phyloP scores from a whole-genome alignment of 2,888 invertebrate species.

The Trachelus tabidus region DNA sequence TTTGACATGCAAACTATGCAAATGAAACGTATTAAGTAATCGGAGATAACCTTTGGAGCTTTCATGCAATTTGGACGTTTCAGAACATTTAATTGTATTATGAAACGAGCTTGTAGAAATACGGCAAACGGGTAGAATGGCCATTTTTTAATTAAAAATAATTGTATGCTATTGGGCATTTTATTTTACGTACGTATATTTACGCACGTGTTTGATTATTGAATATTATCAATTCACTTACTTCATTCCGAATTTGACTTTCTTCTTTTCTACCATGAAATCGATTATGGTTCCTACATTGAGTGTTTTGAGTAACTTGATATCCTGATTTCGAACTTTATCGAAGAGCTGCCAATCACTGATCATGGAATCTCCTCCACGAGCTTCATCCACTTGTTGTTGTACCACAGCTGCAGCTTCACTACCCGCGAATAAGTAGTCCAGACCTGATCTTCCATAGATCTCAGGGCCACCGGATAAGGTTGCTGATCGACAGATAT shows the following conservation, averaged over 20 bases:
- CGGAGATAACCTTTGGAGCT: not conserved
- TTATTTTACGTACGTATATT: not conserved
- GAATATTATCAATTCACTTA: constrained; percentile 65
- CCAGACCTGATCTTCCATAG: constrained; percentile 75
- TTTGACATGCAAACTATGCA: not conserved
- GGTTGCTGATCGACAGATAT: constrained; percentile 80
- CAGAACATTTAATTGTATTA: not conserved
- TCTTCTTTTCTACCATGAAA: constrained; percentile 87
- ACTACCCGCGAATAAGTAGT: constrained; percentile 69
- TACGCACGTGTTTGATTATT: not conserved
- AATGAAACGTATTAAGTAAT: not conserved
- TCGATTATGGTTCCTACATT: constrained; percentile 81
- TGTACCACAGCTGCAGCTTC: constrained; percentile 33
- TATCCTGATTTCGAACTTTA: constrained; percentile 75
- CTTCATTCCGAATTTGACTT: constrained; percentile 84
- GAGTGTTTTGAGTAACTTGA: constrained; percentile 75
- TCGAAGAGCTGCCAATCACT: constrained; percentile 73
- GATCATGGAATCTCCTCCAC: constrained; percentile 44
- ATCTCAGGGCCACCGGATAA: constrained; percentile 80
- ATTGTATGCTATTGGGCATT: not conserved
- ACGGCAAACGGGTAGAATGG: not conserved
- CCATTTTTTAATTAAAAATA: not conserved
- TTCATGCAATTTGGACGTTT: not conserved
- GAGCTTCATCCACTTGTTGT: constrained; percentile 44
- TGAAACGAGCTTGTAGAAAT: not conserved